Evolutionary conservation across 2,113 vertebrate species (phyloP).

Genomic region (Xiphias gladius): DNA sequence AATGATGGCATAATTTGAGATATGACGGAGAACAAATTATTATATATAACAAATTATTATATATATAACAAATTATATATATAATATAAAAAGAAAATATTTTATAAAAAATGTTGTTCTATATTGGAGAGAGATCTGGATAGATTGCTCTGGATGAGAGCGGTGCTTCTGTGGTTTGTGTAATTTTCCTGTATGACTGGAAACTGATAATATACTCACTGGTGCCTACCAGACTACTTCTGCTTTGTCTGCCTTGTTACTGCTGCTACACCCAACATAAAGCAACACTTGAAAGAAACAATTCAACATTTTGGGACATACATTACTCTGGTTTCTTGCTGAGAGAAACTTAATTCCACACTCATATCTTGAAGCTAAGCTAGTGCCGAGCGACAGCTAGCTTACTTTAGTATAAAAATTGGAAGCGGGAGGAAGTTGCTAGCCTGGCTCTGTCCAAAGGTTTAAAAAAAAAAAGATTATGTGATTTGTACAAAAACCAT

Average conservation of each 20-base stretch:
- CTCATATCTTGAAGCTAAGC: not conserved
- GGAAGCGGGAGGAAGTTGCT: not conserved
- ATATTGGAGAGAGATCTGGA: constrained; percentile 61
- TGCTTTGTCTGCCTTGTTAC: constrained; percentile 67
- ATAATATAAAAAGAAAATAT: not conserved
- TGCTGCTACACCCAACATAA: constrained; percentile 14
- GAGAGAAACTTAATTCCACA: no score
- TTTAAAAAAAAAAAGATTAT: no score
- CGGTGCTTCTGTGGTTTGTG: constrained; percentile 75
- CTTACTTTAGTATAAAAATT: not conserved
- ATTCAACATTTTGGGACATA: not conserved
- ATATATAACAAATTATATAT: constrained; percentile 22
- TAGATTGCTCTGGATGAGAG: constrained; percentile 64
- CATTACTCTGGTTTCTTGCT: not conserved
- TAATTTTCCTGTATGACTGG: constrained; percentile 78
- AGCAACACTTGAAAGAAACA: not conserved
- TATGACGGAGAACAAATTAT: constrained; percentile 11
- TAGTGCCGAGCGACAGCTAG: not conserved
- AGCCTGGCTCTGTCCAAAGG: no score
- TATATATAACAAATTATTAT: constrained; percentile 26
- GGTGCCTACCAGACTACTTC: constrained; percentile 74
- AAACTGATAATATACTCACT: constrained; percentile 80
- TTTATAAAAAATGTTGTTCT: constrained; percentile 28
- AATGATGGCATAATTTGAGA: constrained; percentile 12
- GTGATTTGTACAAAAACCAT: not conserved